Conservation (phyloP, 1,140 invertebrate genomes). For the Ruditapes philippinarum region DNA sequence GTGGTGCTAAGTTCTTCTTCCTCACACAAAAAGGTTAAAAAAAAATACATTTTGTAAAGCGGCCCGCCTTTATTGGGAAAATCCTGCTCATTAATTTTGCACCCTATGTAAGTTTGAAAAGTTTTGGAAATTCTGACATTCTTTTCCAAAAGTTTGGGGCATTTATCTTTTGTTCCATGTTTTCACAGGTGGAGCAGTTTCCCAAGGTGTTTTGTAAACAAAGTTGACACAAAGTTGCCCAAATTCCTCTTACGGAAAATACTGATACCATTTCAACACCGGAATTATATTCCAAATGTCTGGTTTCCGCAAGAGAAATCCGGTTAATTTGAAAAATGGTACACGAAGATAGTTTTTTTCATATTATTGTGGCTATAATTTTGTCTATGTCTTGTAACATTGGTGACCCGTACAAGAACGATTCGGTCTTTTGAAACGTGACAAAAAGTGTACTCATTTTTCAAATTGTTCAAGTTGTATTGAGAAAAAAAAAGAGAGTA, state of each 20-base stretch:
- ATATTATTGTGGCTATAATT: no score
- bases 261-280: background rate
- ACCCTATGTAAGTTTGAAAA: background rate
- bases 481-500: background rate
- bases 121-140: background rate
- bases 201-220: conserved; percentile 32
- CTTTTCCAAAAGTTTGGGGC: background rate
- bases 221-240: conserved; percentile 24
- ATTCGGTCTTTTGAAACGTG: background rate
- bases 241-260: background rate
- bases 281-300: background rate
- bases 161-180: background rate
- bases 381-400: no score
- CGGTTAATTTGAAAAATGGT: conserved; percentile 22
- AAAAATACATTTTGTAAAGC: conserved; percentile 34
- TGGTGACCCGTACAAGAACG: background rate
- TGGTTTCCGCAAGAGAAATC: background rate
- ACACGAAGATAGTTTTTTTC: no score
- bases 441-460: background rate
- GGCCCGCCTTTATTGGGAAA: conserved; percentile 20
- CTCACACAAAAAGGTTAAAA: conserved; percentile 24
- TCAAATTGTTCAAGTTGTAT: background rate
- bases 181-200: background rate
- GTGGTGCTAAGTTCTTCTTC: conserved; percentile 42
- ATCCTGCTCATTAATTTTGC: background rate